phyloP scores from a whole-genome alignment of 2,888 invertebrate species.

The Drosophila gaucha region DNA sequence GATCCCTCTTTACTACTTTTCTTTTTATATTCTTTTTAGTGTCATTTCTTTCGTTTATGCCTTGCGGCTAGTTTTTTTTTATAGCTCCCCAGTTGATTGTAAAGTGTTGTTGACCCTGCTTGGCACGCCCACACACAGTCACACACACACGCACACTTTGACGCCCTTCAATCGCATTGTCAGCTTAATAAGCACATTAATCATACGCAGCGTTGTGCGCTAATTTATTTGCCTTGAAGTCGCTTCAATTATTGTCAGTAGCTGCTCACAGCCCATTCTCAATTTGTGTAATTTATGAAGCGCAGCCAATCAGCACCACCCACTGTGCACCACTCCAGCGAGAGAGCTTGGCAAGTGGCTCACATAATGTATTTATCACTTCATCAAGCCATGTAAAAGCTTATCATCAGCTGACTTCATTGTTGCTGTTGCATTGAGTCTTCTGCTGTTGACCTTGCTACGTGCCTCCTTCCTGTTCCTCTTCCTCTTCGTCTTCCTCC shows the following conservation, averaged over 20 bases:
- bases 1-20: not conserved
- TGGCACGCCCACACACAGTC: conserved; percentile 28
- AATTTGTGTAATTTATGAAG: conserved; percentile 49
- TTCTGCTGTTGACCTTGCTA: conserved; percentile 60
- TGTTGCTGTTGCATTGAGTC: conserved; percentile 47
- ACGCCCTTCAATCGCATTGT: conserved; percentile 26
- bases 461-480: conserved; percentile 1
- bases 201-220: conserved; percentile 73
- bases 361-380: conserved; percentile 78
- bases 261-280: not conserved
- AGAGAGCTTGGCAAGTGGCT: conserved; percentile 32
- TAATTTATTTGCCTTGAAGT: conserved; percentile 71
- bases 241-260: conserved; percentile 65
- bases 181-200: conserved; percentile 73
- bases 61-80: conserved; percentile 22
- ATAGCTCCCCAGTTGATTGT: conserved; percentile 41
- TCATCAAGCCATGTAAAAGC: conserved; percentile 68
- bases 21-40: not conserved
- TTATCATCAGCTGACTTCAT: conserved; percentile 35
- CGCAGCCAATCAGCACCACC: conserved; percentile 47
- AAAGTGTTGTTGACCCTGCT: conserved; percentile 54
- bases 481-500: not conserved
- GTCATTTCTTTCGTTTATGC: conserved; percentile 14
- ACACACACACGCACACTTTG: not conserved
- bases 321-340: not conserved